A percentile compares a stretch with the other conserved stretches of the same genome.
phyloP scores from a whole-genome alignment of 2,113 vertebrate genomes.

The Gymnobelideus leadbeateri region DNA sequence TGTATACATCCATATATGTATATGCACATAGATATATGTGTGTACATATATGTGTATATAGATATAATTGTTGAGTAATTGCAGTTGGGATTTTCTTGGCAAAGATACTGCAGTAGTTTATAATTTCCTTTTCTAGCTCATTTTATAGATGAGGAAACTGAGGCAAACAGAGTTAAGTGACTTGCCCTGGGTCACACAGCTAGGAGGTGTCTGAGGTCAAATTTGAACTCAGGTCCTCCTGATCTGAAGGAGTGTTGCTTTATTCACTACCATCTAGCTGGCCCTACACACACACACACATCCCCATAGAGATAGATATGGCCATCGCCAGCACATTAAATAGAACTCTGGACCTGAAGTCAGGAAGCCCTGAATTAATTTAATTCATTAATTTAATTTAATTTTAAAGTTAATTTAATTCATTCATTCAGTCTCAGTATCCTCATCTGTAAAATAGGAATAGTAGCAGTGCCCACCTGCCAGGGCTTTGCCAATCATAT shows the following conservation, averaged over 20 bases:
- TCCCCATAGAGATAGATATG: too few species aligned
- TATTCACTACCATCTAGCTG: not conserved
- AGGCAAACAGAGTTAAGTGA: not conserved
- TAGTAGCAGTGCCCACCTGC: not conserved
- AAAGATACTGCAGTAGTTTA: too few species aligned
- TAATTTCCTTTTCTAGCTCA: not conserved
- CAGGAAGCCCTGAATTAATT: not conserved
- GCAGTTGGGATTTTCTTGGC: not conserved
- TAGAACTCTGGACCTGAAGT: not conserved
- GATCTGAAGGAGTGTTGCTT: not conserved
- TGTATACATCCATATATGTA: too few species aligned
- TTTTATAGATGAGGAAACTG: not conserved
- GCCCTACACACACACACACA: too few species aligned
- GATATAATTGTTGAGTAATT: not conserved
- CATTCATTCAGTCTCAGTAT: not conserved
- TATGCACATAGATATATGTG: not conserved
- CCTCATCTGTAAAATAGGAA: not conserved
- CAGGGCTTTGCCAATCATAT: not conserved
- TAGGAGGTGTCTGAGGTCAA: not conserved
- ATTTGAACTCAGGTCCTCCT: not conserved
- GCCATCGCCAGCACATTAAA: not conserved
- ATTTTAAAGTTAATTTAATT: too few species aligned
- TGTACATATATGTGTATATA: not conserved
- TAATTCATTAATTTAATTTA: too few species aligned
- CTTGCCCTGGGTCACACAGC: too few species aligned